Percentiles rank a stretch among this genome's conserved stretches.
phyloP scores from a whole-genome alignment of 2,113 vertebrate genomes.

The Tupaia tana region DNA sequence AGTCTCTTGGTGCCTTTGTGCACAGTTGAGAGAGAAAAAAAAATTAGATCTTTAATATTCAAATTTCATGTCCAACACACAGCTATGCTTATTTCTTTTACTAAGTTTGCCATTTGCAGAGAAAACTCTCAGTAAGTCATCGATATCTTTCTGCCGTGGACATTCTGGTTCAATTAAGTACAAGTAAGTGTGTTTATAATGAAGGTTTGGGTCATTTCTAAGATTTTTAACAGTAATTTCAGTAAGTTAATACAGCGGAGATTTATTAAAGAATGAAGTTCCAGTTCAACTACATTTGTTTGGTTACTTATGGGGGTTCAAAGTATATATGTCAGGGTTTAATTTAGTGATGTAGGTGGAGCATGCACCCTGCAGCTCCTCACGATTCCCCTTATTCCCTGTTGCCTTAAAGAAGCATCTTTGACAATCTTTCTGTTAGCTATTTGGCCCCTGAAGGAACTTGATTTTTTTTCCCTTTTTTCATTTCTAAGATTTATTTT shows the following conservation, averaged over 20 bases:
- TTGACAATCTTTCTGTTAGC: not conserved
- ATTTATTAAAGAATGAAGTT: not conserved
- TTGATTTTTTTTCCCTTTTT: not conserved
- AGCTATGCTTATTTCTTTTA: not conserved
- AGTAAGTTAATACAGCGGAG: not conserved
- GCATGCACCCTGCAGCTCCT: not conserved
- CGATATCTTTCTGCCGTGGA: not conserved
- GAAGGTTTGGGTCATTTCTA: not conserved
- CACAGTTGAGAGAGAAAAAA: not conserved
- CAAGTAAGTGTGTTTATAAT: not conserved
- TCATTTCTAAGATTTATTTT: not conserved
- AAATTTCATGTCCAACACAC: not conserved
- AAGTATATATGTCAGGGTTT: not conserved
- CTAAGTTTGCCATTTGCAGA: constrained; percentile 14
- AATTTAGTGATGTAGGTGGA: not conserved
- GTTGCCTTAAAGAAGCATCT: not conserved
- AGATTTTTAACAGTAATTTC: not conserved
- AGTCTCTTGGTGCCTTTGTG: not conserved
- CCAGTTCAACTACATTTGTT: not conserved
- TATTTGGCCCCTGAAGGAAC: not conserved
- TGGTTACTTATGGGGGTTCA: not conserved
- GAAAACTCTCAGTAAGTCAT: not conserved
- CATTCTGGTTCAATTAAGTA: not conserved
- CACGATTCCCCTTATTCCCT: not conserved
- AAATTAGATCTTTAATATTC: not conserved